Conservation (phyloP, 2,113 vertebrate genomes). For the Bothrops jararaca region DNA sequence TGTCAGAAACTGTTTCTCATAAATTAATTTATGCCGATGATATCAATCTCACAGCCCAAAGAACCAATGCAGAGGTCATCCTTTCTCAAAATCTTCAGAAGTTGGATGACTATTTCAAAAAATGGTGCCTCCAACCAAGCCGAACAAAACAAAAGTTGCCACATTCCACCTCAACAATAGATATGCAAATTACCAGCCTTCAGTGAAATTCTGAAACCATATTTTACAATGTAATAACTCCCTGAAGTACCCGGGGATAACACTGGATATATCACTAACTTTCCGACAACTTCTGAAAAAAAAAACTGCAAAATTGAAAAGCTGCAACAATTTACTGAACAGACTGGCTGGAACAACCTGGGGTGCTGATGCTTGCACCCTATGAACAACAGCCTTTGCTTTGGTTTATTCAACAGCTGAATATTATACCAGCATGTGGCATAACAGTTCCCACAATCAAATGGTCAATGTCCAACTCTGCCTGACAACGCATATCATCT, state of each 20-base stretch:
- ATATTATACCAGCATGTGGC: neutral
- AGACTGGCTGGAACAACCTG: neutral
- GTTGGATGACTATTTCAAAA: neutral
- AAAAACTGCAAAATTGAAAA: neutral
- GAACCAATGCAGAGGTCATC: neutral
- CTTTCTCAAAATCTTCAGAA: neutral
- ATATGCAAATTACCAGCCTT: neutral
- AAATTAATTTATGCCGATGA: neutral
- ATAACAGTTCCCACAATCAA: neutral
- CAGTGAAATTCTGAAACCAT: neutral
- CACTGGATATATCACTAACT: no score
- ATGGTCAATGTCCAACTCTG: neutral
- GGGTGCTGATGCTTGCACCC: neutral
- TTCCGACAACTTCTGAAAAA: neutral
- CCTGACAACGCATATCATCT: neutral
- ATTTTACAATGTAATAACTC: neutral
- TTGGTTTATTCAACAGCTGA: neutral
- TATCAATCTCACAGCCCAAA: neutral
- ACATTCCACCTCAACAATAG: neutral
- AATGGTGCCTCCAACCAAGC: neutral
- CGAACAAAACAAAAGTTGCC: neutral
- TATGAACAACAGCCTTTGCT: neutral
- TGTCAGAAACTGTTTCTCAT: neutral
- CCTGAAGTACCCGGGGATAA: neutral
- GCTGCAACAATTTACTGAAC: neutral